These are phyloP conservation scores for Pyrocoelia pectoralis DNA, from an alignment of 2,888 invertebrate genomes.

Conservation along the genomic window DNA sequence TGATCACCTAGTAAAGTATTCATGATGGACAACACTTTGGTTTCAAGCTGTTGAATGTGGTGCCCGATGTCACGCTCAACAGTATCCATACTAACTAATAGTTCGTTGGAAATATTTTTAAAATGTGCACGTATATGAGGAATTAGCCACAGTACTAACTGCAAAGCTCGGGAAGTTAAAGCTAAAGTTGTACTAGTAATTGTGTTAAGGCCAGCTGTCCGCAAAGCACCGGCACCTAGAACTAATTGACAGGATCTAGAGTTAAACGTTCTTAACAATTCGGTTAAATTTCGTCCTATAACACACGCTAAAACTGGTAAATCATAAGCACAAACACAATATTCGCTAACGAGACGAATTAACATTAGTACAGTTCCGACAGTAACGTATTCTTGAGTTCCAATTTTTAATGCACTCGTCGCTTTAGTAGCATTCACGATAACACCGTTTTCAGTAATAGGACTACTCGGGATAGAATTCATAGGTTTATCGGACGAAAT, in stretches of 20 bases:
- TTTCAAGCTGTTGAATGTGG: constrained; percentile 92
- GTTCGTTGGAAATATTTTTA: constrained; percentile 66
- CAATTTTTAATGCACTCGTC: constrained; percentile 46
- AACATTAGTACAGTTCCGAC: constrained; percentile 86
- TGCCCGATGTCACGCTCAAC: constrained; percentile 83
- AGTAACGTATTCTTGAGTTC: constrained; percentile 72
- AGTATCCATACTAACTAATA: constrained; percentile 68
- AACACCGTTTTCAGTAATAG: constrained; percentile 46
- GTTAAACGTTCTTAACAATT: constrained; percentile 86
- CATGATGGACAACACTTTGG: constrained; percentile 90
- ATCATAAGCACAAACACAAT: constrained; percentile 83
- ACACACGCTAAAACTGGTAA: constrained; percentile 82
- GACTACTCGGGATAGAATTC: constrained; percentile 54
- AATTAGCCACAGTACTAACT: constrained; percentile 81
- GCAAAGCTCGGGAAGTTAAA: constrained; percentile 82
- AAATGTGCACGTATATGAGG: constrained; percentile 77
- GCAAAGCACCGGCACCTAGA: constrained; percentile 95
- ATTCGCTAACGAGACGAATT: constrained; percentile 90
- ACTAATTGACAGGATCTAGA: constrained; percentile 92
- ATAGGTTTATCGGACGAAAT: constrained; percentile 62
- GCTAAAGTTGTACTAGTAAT: constrained; percentile 95
- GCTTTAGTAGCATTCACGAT: constrained; percentile 42
- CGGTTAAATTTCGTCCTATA: constrained; percentile 85
- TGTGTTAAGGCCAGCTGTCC: constrained; percentile 91
- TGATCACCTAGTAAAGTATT: constrained; percentile 84